Evolutionary conservation across 2,797 vertebrate species (phyloP), one percentile per base, ranked within the genome.

Genomic region (Typhlichthys eigenmanni): DNA sequence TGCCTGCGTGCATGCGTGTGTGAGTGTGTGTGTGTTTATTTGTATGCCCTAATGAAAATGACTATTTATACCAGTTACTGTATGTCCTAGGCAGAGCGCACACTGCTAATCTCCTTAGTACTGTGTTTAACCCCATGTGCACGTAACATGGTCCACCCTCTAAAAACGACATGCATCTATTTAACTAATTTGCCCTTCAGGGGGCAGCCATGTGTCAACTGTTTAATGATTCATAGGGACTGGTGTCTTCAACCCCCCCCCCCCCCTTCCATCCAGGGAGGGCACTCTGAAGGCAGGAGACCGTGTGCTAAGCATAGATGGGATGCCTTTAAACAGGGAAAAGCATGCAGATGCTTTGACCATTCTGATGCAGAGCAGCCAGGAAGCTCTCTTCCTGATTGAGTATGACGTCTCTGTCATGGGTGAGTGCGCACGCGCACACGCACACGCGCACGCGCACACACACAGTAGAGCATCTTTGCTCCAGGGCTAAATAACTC

Each of bases 371-470:
- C 95, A 96, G 86, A 97, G 96, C 82, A 79, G 93, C 87, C 96
- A 97, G 58, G 96, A 99, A 85, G 95, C 95, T 0, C 90, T 96
- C 74, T 96, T 98, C 92, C 95, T 96, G 89, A 96, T 98, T 0
- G 96, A 98, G 86, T 99, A 99, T 8, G 97, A 99, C 60, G 93
- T 99, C 84, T 91, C 93, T 73, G 89, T 96, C 79, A 94, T 96
- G 89, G 98, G 98, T 98, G 92, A 94, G 92, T 76, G 71, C 79
- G 75, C 59, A 50, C 58, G 61, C 66, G 61, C 66, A 57, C 63
- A 17, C 68, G 69, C 55, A 45, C 54, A 58, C 58, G 24, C 50
- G 47, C 72, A 64, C 75, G 71, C 78, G 69, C 29, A 67, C 60
- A 75, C 72, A 72, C 84, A 68, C 62, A 60, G 76, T 64, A 71